Evolutionary conservation across 2,797 vertebrate species (phyloP), one percentile per base, ranked within the genome.

Genomic region (Philypnodon macrostomus): DNA sequence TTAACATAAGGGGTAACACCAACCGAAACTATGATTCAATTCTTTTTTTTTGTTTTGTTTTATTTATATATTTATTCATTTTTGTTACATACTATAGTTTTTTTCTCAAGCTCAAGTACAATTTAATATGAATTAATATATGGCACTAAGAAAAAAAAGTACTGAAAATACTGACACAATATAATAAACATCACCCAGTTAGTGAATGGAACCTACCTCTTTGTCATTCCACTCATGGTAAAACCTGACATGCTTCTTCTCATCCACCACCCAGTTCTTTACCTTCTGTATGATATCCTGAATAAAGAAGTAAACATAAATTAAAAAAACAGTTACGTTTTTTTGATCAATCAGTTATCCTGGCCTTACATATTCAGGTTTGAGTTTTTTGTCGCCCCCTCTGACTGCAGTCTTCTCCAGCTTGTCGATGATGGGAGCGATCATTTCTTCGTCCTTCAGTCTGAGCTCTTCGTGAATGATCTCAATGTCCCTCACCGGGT

Each of bases 201-300:
- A n/a, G n/a, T n/a, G n/a, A n/a, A n/a, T n/a, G 7, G 30, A 31
- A 73, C 79, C 38, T 82, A 98, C 97, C 94, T 99, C 97, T 90
- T 98, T 99, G 76, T 99, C 97, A 48, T 98, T 99, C 97, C 97
- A 99, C 41, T 99, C 97, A 27, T 85, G 89, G 84, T 86, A 93
- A 91, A 92, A 99, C 51, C 97, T 88, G 70, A 98, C 77, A 65
- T 93, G 94, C 81, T 98, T 98, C 90, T 97, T 97, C 79, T 98
- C 93, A 10, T 98, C 95, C 59, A 88, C 80, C 73, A 98, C 86
- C 97, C 97, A 99, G 74, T 85, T 91, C 88, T 93, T 97, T 58
- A 99, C 81, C 90, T 98, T 99, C 74, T 92, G 61, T 91, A 99
- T 97, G 86, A 97, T 95, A 13, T 99, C 97, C 97, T 99, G 86